Evolutionary conservation across 2,797 vertebrate genomes (phyloP), one percentile per base, ranked within the genome.

Genomic region (Poeciliopsis gracilis): DNA sequence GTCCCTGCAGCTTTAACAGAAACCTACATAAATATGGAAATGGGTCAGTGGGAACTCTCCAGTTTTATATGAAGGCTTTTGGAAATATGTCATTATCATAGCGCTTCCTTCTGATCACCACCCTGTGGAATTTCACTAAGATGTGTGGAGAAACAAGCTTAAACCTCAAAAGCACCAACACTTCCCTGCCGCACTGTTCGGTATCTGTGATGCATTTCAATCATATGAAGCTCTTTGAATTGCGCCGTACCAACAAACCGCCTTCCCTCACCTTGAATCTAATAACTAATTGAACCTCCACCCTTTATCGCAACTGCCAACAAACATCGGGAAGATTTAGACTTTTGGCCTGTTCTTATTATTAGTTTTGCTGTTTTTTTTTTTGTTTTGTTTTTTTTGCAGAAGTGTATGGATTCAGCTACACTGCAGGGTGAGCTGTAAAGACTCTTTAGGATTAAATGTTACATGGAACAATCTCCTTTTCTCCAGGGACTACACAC

Each of bases 401-500:
- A 51, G 7, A 23, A 8, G 20, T 51, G 49, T 51, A 2, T 25
- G 9, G 23, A 25, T 25, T 53, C 51, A 25, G 20, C 49, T 7
- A 23, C 49, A 51, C 49, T 51, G 49, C 20, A 51, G 49, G 49
- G 49, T 51, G 20, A 51, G 51, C 8, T 53, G 51, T 25, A 53
- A 25, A 25, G 23, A 25, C 51, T 53, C 51, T 53, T 53, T 53
- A 53, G 51, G 51, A 53, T 53, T 25, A 53, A 10, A 53, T 11
- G 23, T 25, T 53, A 53, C 8, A 53, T 53, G 23, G 51, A 53
- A 53, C 51, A 25, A 25, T 72, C 61, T 73, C 53, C 72, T 18
- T 66, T 71, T 67, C 23, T n/a, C 78, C 76, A 41, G 78, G 84
- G 67, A 82, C 49, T 11, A 63, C 78, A 80, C 77, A 80, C 81